Conservation (phyloP, 2,113 vertebrate species). For the Scopus umbretta region DNA sequence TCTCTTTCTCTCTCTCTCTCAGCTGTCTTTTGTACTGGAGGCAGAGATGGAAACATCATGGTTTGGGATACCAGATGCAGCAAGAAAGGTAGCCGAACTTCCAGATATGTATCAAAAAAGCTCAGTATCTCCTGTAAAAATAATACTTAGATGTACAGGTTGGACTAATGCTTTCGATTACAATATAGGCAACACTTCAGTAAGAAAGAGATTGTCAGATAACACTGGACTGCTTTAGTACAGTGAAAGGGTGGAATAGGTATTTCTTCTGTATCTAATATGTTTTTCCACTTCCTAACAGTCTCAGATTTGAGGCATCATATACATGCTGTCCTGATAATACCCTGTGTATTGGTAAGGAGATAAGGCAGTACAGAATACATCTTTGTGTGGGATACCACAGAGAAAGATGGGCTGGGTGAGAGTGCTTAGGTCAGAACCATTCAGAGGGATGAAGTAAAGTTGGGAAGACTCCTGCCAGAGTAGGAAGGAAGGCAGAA, state of each 20-base stretch:
- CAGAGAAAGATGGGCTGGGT: background rate
- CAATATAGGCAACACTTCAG: background rate
- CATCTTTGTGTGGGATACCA: background rate
- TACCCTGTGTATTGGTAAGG: background rate
- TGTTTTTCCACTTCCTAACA: background rate
- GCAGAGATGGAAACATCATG: conserved; percentile 97
- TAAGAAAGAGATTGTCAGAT: background rate
- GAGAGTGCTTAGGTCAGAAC: background rate
- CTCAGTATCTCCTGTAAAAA: background rate
- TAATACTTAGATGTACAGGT: background rate
- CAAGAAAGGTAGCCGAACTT: conserved; percentile 86
- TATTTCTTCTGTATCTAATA: background rate
- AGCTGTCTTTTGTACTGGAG: conserved; percentile 96
- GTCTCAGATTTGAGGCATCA: background rate
- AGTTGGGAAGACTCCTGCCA: background rate
- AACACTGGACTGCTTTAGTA: background rate
- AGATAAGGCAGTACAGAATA: background rate
- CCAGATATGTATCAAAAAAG: background rate
- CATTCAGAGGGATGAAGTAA: background rate
- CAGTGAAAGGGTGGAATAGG: background rate
- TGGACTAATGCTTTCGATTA: background rate
- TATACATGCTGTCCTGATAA: background rate
- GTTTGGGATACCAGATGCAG: conserved; percentile 96
- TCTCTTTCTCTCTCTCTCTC: background rate
- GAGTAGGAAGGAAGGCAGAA: background rate